Evolutionary conservation across 2,113 vertebrate genomes (phyloP).

Genomic region (Pterocles gutturalis): DNA sequence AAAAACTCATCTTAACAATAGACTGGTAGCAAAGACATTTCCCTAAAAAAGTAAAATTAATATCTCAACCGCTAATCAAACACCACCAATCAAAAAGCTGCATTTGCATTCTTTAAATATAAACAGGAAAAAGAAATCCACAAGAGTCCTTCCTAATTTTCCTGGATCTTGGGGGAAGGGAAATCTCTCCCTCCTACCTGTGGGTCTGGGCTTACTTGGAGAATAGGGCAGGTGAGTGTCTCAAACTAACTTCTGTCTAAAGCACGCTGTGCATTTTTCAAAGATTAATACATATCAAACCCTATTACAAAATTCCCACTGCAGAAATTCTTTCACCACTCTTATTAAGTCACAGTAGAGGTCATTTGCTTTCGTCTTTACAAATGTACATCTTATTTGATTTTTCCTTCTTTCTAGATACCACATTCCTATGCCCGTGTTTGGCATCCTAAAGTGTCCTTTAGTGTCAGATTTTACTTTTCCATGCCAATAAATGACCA

Average conservation of each 20-base stretch:
- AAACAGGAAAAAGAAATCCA: not conserved
- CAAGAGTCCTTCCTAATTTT: not conserved
- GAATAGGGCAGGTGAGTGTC: not conserved
- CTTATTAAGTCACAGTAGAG: not conserved
- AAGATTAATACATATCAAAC: not conserved
- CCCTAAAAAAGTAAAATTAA: not conserved
- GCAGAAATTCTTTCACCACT: not conserved
- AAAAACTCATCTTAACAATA: not conserved
- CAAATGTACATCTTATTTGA: not conserved
- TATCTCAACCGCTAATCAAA: not conserved
- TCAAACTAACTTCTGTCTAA: not conserved
- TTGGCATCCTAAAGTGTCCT: not conserved
- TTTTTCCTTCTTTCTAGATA: not conserved
- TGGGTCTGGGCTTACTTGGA: not conserved
- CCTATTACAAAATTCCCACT: not conserved
- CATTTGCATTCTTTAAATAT: not conserved
- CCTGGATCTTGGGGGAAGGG: not conserved
- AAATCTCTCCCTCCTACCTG: not conserved
- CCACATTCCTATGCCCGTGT: not conserved
- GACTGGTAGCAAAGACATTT: not conserved
- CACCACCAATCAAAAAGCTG: not conserved
- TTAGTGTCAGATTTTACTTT: slow-evolving; percentile 7
- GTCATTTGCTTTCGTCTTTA: not conserved
- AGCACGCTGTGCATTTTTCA: not conserved
- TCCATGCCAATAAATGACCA: not conserved